These are phyloP conservation scores for Nyctereutes procyonoides DNA, from an alignment of 2,113 vertebrate species.

Conservation along the genomic window DNA sequence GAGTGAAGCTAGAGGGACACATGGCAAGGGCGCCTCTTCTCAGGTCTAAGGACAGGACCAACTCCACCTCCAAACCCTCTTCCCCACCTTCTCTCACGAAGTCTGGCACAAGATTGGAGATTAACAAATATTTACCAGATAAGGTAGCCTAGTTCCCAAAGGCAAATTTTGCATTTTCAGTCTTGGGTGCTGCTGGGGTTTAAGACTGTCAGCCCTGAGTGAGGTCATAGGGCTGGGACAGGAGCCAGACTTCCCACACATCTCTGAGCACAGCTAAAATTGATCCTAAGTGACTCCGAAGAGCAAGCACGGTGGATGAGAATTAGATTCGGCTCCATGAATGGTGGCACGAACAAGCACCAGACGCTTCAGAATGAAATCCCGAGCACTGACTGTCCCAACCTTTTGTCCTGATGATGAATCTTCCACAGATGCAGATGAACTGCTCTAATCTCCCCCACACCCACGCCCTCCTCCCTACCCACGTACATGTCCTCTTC, in stretches of 20 bases:
- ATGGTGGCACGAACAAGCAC: background rate
- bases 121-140: background rate
- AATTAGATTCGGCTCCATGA: slow-evolving; percentile 43
- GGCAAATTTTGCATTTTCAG: background rate
- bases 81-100: fast-evolving
- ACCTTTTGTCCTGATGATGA: background rate
- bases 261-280: slow-evolving; percentile 1
- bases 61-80: background rate
- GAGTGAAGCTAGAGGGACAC: background rate
- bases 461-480: background rate
- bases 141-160: background rate
- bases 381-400: background rate
- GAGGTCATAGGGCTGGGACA: background rate
- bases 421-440: background rate
- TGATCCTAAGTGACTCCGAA: slow-evolving; percentile 5
- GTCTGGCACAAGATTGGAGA: background rate
- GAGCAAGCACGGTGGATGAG: background rate
- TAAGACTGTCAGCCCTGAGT: background rate
- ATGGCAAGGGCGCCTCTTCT: background rate
- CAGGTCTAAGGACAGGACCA: background rate
- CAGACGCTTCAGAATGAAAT: background rate
- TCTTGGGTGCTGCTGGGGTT: background rate
- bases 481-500: background rate
- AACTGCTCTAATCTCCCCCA: background rate
- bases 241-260: background rate